Evolutionary conservation across 2,797 vertebrate genomes (phyloP), one percentile per base, ranked within the genome.

Genomic region (Typhlichthys eigenmanni): DNA sequence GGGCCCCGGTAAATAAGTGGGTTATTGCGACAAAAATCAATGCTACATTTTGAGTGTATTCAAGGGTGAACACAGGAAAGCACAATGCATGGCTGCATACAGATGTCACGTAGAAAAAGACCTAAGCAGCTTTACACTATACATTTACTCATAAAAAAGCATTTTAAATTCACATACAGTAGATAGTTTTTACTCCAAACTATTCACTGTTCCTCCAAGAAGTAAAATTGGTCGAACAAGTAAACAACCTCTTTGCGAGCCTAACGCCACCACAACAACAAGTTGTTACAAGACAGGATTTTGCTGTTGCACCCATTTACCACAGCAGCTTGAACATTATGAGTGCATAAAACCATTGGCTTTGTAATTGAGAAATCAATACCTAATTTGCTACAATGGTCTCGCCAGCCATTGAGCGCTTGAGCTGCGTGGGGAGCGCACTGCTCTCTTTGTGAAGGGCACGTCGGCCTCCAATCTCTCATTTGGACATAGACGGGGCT

Each of bases 281-380:
- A 43, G 72, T 70, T 81, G 70, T 84, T 79, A 86, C 73, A 75
- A 82, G 76, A 76, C 81, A 75, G 19, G 68, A 51, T 68, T 80
- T 79, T 87, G 80, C 85, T 88, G 85, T 75, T 81, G 74, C 76
- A 84, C 81, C 83, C 78, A 79, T 88, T 80, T 76, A 84, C 79
- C 71, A 60, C 56, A 76, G 76, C 74, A 72, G 80, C 71, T 54
- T 69, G 82, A 84, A 83, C 86, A 84, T 91, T 85, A 83, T 68
- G 75, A 84, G 81, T 76, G 79, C 79, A 82, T 85, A 80, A 85
- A 85, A 76, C 45, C 50, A 64, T 78, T 71, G 79, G 68, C 81
- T 79, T 78, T 75, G 85, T 90, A 89, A 92, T 85, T 89, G 91
- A 89, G 85, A 90, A 90, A 92, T 93, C 88, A 87, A 89, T 91